Conservation (phyloP, 2,888 invertebrate genomes). For the Meteorus cinctellus region DNA sequence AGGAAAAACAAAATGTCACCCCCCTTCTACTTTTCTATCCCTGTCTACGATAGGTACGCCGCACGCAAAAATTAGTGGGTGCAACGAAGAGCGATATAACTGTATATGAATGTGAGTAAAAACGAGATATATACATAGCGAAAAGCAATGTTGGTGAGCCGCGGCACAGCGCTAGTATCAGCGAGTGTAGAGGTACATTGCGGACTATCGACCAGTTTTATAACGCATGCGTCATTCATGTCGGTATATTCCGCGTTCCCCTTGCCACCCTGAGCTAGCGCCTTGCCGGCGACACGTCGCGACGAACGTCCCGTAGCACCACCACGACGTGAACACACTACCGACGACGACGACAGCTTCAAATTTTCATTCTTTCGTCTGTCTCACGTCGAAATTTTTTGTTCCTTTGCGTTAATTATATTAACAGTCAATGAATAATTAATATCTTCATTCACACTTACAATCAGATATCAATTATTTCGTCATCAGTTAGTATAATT, state of each 20-base stretch:
- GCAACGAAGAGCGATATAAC: not conserved
- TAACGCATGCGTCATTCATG: slow-evolving; percentile 63
- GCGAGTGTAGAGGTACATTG: slow-evolving; percentile 59
- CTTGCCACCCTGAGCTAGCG: slow-evolving; percentile 48
- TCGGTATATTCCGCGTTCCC: slow-evolving; percentile 52
- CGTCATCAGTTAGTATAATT: slow-evolving; percentile 7
- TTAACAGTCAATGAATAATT: not conserved
- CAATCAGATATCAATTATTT: not conserved
- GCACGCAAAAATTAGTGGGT: not conserved
- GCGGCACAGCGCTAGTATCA: slow-evolving; percentile 43
- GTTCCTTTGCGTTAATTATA: not conserved
- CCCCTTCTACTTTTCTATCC: not conserved
- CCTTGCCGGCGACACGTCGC: slow-evolving; percentile 70
- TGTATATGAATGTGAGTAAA: slow-evolving; percentile 26
- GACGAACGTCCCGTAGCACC: slow-evolving; percentile 46
- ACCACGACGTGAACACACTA: slow-evolving; percentile 24
- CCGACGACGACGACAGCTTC: slow-evolving; percentile 30
- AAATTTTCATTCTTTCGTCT: slow-evolving; percentile 20
- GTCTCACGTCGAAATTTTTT: slow-evolving; percentile 32
- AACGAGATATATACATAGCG: slow-evolving; percentile 27
- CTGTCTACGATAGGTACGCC: not conserved
- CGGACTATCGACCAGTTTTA: slow-evolving; percentile 71
- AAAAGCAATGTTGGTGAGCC: slow-evolving; percentile 16
- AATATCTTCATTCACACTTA: not conserved
- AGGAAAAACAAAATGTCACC: slow-evolving; percentile 31